These are phyloP conservation scores for Coregonus suidteri DNA, from an alignment of 2,797 vertebrate species.

Conservation along the genomic window DNA sequence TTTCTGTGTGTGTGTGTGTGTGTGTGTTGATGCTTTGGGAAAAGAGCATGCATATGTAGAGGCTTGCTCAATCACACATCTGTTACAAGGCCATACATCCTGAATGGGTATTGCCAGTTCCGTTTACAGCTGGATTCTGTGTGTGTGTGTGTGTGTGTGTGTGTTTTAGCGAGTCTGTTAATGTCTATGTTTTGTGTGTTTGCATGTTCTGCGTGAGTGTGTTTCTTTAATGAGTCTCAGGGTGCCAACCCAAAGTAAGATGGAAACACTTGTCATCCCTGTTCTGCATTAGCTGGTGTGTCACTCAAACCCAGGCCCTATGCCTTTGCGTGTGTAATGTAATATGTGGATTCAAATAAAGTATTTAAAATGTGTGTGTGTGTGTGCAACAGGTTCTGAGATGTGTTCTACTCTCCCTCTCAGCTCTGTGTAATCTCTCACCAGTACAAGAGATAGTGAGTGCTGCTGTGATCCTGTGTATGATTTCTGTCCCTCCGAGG, in stretches of 20 bases:
- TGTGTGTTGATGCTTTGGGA: conserved; percentile 3
- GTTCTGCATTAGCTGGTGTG: conserved; percentile 43
- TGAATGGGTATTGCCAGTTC: conserved; percentile 13
- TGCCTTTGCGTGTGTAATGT: neutral
- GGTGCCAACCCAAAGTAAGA: conserved; percentile 46
- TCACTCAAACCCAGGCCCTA: conserved; percentile 35
- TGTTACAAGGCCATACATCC: conserved; percentile 40
- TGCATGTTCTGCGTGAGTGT: conserved; percentile 41
- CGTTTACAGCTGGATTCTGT: conserved; percentile 15
- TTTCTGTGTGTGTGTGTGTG: neutral
- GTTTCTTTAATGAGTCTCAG: conserved; percentile 60
- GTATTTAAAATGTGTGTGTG: too few relatives aligned
- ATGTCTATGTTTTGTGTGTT: conserved; percentile 45
- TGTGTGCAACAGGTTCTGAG: neutral
- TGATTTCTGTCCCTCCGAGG: conserved; percentile 9
- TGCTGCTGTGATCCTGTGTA: neutral
- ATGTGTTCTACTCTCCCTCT: neutral
- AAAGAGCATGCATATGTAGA: neutral
- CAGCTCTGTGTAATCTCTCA: conserved; percentile 13
- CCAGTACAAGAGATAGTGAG: conserved; percentile 7
- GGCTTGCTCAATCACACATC: conserved; percentile 36
- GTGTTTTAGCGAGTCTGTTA: conserved; percentile 30
- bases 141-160: neutral
- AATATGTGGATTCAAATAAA: too few relatives aligned
- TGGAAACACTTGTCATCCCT: conserved; percentile 45